Percentiles rank a stretch among this genome's conserved stretches.
Evolutionary conservation across 2,113 vertebrate species (phyloP).

Genomic region (Oceanodroma tethys): DNA sequence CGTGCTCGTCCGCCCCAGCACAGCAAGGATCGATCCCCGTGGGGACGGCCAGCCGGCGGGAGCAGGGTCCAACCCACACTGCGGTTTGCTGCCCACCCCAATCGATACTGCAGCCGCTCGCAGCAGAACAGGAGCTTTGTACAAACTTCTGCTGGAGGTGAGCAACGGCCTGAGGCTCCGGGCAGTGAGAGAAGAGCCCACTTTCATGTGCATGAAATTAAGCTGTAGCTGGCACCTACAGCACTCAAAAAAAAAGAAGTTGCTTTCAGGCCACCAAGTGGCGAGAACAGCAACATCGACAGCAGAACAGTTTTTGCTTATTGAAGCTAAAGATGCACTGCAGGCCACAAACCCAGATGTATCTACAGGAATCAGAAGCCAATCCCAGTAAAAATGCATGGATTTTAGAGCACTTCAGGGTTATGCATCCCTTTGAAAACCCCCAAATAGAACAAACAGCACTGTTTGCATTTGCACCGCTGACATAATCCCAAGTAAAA

Average conservation of each 20-base stretch:
- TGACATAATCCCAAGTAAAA: fast-evolving
- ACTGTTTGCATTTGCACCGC: fast-evolving
- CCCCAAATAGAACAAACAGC: background rate
- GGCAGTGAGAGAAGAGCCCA: background rate
- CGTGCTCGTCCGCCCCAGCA: fast-evolving
- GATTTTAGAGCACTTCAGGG: background rate
- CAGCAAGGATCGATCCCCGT: fast-evolving
- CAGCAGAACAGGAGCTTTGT: background rate
- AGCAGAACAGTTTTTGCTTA: background rate
- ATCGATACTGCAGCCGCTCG: fast-evolving
- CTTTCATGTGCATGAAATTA: fast-evolving
- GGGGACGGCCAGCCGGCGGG: fast-evolving
- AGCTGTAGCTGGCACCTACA: background rate
- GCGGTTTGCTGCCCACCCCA: background rate
- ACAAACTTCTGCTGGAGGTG: background rate
- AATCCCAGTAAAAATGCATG: background rate
- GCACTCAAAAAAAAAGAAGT: background rate
- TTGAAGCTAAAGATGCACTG: background rate
- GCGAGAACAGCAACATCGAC: fast-evolving
- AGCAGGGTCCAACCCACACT: background rate
- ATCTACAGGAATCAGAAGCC: background rate
- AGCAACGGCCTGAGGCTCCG: background rate
- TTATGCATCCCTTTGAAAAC: background rate
- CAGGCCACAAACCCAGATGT: background rate
- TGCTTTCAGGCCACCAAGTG: background rate